phyloP scores from a whole-genome alignment of 2,888 invertebrate species.

The Podabrus alpinus region DNA sequence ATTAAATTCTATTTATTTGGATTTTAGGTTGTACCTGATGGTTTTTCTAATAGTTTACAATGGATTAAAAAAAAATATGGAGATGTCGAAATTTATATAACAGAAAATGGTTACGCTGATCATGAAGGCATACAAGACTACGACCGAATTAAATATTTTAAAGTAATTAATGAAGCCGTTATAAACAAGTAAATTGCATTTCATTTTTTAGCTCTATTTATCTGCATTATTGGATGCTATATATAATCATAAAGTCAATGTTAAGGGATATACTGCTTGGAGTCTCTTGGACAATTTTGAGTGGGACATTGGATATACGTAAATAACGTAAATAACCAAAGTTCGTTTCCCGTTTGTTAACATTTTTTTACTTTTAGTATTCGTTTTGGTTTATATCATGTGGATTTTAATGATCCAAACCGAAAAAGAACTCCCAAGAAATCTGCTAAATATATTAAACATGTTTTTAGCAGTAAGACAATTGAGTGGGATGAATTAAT shows the following conservation, averaged over 20 bases:
- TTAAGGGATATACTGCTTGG: constrained; percentile 64
- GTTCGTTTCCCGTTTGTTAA: neutral
- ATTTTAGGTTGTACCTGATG: constrained; percentile 59
- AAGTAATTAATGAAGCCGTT: neutral
- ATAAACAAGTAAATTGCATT: neutral
- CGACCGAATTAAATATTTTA: neutral
- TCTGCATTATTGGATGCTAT: constrained; percentile 38
- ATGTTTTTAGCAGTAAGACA: neutral
- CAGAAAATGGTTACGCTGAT: constrained; percentile 19
- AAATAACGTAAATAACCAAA: constrained; percentile 30
- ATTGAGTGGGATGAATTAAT: neutral
- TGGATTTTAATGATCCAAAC: constrained; percentile 14
- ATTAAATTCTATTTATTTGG: too few relatives aligned
- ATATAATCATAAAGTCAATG: constrained; percentile 54
- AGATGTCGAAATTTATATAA: constrained; percentile 52
- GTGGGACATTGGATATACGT: constrained; percentile 61
- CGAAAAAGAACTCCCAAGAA: constrained; percentile 13
- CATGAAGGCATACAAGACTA: neutral
- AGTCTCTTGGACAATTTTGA: constrained; percentile 68
- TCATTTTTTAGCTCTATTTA: constrained; percentile 36
- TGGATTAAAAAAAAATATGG: constrained; percentile 51
- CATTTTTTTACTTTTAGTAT: neutral
- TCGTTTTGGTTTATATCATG: constrained; percentile 26
- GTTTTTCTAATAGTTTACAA: constrained; percentile 60
- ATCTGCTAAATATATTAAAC: constrained; percentile 4